These are phyloP conservation scores for Microcaecilia unicolor DNA, from an alignment of 2,797 vertebrate species.

Conservation along the genomic window DNA sequence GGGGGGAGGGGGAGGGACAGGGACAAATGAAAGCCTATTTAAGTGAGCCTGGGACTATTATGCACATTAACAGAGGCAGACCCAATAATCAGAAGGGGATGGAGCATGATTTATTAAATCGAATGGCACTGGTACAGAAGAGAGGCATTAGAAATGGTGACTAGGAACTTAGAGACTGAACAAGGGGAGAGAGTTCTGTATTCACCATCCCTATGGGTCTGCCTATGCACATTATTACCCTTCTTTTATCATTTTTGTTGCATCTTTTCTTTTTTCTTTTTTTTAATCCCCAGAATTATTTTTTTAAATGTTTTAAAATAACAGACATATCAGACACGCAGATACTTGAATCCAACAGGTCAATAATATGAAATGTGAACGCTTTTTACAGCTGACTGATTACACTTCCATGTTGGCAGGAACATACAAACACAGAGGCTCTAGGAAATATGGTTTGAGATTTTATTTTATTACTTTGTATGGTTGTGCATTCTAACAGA, in stretches of 20 bases:
- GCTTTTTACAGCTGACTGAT: conserved; percentile 62
- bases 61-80: conserved; percentile 63
- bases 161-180: conserved; percentile 32
- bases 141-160: background rate
- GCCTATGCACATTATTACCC: conserved; percentile 77
- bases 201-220: conserved; percentile 47
- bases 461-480: no score
- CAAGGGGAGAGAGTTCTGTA: conserved; percentile 26
- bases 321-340: conserved; percentile 74
- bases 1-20: conserved; percentile 48
- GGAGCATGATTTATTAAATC: conserved; percentile 34
- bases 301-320: conserved; percentile 33
- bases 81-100: conserved; percentile 43
- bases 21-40: conserved; percentile 54
- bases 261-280: conserved; percentile 54
- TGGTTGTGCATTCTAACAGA: conserved; percentile 31
- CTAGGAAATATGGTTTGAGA: no score
- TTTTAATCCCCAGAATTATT: conserved; percentile 43
- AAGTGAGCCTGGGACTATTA: conserved; percentile 66
- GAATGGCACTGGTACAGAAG: conserved; percentile 29
- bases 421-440: no score
- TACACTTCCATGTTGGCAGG: conserved; percentile 67
- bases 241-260: conserved; percentile 56
- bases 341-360: conserved; percentile 96
- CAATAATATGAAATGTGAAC: conserved; percentile 93